phyloP scores from a whole-genome alignment of 1,140 invertebrate species.

The Drosophila cardini region DNA sequence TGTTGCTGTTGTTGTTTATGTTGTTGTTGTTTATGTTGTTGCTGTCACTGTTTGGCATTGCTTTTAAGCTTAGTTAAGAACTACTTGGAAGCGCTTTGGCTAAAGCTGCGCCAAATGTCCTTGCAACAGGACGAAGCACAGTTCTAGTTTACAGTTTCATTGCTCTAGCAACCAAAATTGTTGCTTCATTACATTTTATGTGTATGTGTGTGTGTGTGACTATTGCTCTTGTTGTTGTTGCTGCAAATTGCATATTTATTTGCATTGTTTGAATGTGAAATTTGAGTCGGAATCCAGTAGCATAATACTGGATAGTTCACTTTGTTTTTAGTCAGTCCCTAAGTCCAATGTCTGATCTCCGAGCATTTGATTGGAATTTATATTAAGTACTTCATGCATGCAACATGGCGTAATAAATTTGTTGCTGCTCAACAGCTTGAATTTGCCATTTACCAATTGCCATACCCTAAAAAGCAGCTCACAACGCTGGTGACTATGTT shows the following conservation, averaged over 20 bases:
- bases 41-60: slow-evolving; percentile 54
- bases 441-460: slow-evolving; percentile 35
- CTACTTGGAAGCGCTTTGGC: slow-evolving; percentile 70
- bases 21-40: slow-evolving; percentile 21
- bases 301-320: slow-evolving; percentile 40
- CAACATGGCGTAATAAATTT: slow-evolving; percentile 60
- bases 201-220: background rate
- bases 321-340: slow-evolving; percentile 13
- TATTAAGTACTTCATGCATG: slow-evolving; percentile 49
- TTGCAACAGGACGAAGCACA: slow-evolving; percentile 23
- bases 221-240: slow-evolving; percentile 32
- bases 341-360: background rate
- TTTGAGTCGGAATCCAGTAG: slow-evolving; percentile 48
- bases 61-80: slow-evolving; percentile 79
- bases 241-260: slow-evolving; percentile 76
- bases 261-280: slow-evolving; percentile 36
- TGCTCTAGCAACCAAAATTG: slow-evolving; percentile 48
- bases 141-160: slow-evolving; percentile 12
- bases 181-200: slow-evolving; percentile 69
- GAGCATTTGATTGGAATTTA: slow-evolving; percentile 44
- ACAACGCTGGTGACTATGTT: background rate
- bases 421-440: slow-evolving; percentile 24
- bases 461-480: slow-evolving; percentile 5
- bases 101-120: slow-evolving; percentile 63
- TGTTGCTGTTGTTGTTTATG: slow-evolving; percentile 1